Conservation (phyloP, 2,113 vertebrate genomes). For the Corvus cornix region DNA sequence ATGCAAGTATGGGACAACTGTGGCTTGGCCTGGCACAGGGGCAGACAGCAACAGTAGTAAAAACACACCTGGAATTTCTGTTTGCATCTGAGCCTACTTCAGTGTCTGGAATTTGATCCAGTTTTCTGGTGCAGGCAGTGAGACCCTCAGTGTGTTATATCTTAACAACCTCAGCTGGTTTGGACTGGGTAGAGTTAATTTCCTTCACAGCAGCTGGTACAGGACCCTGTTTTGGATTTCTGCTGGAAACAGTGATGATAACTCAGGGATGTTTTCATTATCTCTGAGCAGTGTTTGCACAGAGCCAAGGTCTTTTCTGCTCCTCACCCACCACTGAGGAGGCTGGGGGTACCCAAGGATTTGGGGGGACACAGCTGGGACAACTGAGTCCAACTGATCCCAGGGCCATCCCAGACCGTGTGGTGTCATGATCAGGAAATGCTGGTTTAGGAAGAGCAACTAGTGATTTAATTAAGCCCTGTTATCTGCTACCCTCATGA, state of each 20-base stretch:
- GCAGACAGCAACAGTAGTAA: neutral
- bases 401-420: neutral
- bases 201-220: neutral
- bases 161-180: neutral
- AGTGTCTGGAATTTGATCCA: neutral
- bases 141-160: neutral
- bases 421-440: neutral
- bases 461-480: neutral
- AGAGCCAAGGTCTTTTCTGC: neutral
- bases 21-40: neutral
- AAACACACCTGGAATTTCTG: neutral
- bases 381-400: neutral
- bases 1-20: neutral
- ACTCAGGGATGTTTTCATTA: neutral
- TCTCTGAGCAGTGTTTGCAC: neutral
- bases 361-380: rapidly evolving
- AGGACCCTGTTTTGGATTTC: neutral
- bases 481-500: neutral
- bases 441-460: neutral
- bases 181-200: neutral
- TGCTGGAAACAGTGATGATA: neutral
- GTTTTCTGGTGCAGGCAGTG: neutral
- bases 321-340: rapidly evolving
- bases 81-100: neutral
- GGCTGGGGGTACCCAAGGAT: neutral